Base-by-base conservation (phyloP, 2,113 vertebrate genomes). In the Eubucco bourcierii region DNA sequence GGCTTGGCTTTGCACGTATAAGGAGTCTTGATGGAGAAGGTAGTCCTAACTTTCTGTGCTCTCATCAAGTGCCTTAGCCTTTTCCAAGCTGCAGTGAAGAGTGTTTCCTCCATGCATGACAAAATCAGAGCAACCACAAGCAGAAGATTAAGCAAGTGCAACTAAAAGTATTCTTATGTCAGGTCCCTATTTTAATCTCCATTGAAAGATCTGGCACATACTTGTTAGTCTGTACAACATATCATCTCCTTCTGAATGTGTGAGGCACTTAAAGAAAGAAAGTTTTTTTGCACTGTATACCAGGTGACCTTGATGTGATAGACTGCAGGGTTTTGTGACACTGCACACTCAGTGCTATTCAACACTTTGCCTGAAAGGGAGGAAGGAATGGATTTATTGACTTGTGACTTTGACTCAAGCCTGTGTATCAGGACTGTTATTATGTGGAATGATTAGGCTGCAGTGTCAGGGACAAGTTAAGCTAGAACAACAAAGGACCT, bases 331-430 rank as follows among this genome's bases (percentile, higher is more conserved):
- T 97, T 97, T 95, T 97, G 97, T 98, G 98, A 98, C 98, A 98
- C 96, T 94, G 97, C 95, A 93, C 97, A 96, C 96, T 96, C 96
- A 96, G 96, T 96, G 96, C 97, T 97, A 98, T 97, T 98, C 97
- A 98, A 98, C 98, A 98, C 97, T 97, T 97, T 87, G 96, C 97
- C 96, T 98, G 97, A 98, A 98, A 98, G 98, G 95, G 97, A 98
- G 96, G 96, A 97, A 96, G 96, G 97, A 98, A 99, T 99, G 98
- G 98, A 99, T 99, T 99, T 99, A 99, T 99, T 98, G 99, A 99
- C 97, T 98, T 97, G 97, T 52, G 97, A 98, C 98, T 98, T 98
- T 97, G 98, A 98, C 98, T 98, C 96, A 13, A 95, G 97, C 98
- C 98, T 97, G 98, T 98, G 98, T 98, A 99, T 98, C 98, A 98